Base-by-base conservation (phyloP, 2,797 vertebrate genomes). In the Sebastes cheni region DNA sequence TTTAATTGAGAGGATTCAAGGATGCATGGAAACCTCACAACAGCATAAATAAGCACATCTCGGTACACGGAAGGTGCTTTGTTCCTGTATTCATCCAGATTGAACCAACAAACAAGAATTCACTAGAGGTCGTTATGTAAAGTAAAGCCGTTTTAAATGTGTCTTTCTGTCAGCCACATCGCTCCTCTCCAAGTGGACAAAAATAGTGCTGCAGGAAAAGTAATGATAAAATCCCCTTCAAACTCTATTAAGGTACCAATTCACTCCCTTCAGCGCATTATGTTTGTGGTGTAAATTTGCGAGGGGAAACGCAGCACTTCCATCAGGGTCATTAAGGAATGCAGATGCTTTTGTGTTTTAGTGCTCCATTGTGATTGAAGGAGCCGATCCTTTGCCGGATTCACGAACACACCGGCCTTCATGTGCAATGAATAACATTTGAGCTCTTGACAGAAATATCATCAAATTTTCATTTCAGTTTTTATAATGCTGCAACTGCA, bases 201-300 rank as follows among this genome's bases (percentile, higher is more conserved):
- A 80, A 62, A 69, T 23, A 60, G 54, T 72, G 77, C 59, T 34
- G 54, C 27, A 58, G 86, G 75, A 86, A 82, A 68, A 68, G 72
- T 73, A 77, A 87, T 85, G 56, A 91, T 32, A 75, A 90, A 90
- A 90, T 84, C 77, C 74, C 76, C 64, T 67, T 84, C 77, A 87
- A 79, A 82, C 69, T 86, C 79, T 78, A 81, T 89, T 86, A 86
- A 84, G 80, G 67, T 46, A 82, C 66, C 80, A 76, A 82, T 88
- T 90, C 83, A 75, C 72, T 90, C 81, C 67, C 67, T 76, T 77
- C 69, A 82, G 61, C 9, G 25, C 81, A 78, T 88, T 80, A 81
- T 91, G 83, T 90, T 88, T 87, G 87, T 83, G 76, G 85, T 83
- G 42, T 83, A 85, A 90, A 90, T 81, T 75, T 78, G 73, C 60